phyloP scores from a whole-genome alignment of 2,797 vertebrate genomes.

The Dermochelys coriacea region DNA sequence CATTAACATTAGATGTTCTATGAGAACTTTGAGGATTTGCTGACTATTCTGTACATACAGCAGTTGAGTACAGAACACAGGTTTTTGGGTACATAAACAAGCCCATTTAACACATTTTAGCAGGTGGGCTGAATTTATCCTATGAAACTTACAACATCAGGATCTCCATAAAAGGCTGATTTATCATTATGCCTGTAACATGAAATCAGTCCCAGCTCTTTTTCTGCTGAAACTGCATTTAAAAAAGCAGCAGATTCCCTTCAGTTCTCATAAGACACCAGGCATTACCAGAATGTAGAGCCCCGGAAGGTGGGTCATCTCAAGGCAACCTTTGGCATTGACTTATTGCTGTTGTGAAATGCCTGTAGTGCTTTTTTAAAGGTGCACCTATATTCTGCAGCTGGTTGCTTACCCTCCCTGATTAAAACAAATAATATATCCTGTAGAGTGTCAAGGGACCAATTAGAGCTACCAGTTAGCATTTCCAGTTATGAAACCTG shows the following conservation, averaged over 20 bases:
- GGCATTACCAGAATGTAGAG: conserved; percentile 41
- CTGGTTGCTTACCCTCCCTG: neutral
- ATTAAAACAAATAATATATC: neutral
- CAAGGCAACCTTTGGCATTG: neutral
- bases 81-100: neutral
- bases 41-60: neutral
- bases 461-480: neutral
- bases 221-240: conserved; percentile 39
- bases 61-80: neutral
- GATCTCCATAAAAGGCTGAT: neutral
- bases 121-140: neutral
- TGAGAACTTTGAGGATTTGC: neutral
- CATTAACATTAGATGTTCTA: neutral
- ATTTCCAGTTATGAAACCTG: neutral
- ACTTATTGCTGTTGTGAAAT: neutral
- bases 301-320: conserved; percentile 8
- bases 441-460: neutral
- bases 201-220: neutral
- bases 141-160: neutral
- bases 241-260: conserved; percentile 13
- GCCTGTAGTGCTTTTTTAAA: conserved; percentile 1
- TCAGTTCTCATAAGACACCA: neutral
- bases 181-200: neutral
- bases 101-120: neutral
- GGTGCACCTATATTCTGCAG: neutral